These are phyloP conservation scores for Platygyra sinensis DNA, from an alignment of 64 coral and sea anemone species.

Conservation along the genomic window DNA sequence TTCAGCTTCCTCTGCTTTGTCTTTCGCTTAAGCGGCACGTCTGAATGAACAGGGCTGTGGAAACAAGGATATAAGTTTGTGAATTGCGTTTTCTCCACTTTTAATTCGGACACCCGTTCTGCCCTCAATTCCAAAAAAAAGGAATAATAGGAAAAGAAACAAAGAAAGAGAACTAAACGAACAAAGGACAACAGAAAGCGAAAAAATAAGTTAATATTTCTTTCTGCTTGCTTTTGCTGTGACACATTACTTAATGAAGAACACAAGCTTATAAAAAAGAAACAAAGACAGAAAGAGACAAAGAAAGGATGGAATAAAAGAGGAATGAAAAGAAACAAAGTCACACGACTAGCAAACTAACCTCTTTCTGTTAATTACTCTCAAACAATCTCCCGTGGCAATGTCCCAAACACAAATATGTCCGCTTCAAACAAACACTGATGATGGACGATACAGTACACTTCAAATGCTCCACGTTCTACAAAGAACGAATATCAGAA, in stretches of 20 bases:
- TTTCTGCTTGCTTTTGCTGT: no score
- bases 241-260: no score
- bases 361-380: slow-evolving; percentile 89
- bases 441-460: slow-evolving; percentile 77
- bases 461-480: slow-evolving; percentile 89
- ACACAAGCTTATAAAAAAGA: not conserved
- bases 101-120: no score
- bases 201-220: no score
- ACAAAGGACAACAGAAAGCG: no score
- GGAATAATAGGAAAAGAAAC: no score
- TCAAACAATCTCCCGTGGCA: slow-evolving; percentile 73
- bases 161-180: no score
- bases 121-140: no score
- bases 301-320: not conserved
- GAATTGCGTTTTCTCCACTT: no score
- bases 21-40: not conserved
- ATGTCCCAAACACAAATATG: slow-evolving; percentile 90
- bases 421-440: slow-evolving; percentile 88
- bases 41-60: not conserved
- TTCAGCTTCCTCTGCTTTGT: not conserved
- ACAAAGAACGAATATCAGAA: not conserved
- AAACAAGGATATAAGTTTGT: not conserved
- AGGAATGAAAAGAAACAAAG: not conserved
- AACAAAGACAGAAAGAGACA: not conserved
- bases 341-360: slow-evolving; percentile 5